Percentiles rank a stretch among this genome's conserved stretches.
phyloP scores from a whole-genome alignment of 2,888 invertebrate genomes.

The Tridacna crocea region DNA sequence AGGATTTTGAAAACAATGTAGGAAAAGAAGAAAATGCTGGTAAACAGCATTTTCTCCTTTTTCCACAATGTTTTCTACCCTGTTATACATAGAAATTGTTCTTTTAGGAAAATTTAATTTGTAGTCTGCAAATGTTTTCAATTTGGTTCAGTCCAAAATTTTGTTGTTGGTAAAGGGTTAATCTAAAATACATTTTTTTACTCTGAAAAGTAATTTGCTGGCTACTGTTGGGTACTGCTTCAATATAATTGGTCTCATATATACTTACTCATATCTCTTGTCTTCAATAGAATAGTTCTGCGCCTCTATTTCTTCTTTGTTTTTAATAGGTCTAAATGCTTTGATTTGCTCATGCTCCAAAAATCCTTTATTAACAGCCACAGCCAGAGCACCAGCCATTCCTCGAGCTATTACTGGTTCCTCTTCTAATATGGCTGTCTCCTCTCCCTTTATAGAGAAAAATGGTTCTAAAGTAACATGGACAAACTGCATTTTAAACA shows the following conservation, averaged over 20 bases:
- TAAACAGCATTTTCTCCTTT: not conserved
- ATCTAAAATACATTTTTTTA: not conserved
- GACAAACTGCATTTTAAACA: too few species aligned
- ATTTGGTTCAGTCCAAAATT: too few species aligned
- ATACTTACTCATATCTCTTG: constrained; percentile 83
- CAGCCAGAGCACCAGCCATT: constrained; percentile 94
- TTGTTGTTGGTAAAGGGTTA: constrained; percentile 1
- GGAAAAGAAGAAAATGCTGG: not conserved
- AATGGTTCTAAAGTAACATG: too few species aligned
- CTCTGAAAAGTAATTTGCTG: too few species aligned
- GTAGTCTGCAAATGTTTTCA: not conserved
- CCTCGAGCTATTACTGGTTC: constrained; percentile 96
- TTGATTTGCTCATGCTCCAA: constrained; percentile 87
- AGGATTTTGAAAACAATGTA: too few species aligned
- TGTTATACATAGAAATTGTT: not conserved
- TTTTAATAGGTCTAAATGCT: constrained; percentile 88
- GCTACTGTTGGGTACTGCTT: too few species aligned
- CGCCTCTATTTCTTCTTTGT: constrained; percentile 81
- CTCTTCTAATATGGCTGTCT: constrained; percentile 91
- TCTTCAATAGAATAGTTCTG: constrained; percentile 84
- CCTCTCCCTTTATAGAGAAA: constrained; percentile 73
- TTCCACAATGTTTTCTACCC: not conserved
- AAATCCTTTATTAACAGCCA: constrained; percentile 94
- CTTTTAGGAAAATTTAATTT: too few species aligned
- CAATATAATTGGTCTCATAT: not conserved